phyloP scores from a whole-genome alignment of 1,140 invertebrate genomes.

The Gonioctena quinquepunctata region DNA sequence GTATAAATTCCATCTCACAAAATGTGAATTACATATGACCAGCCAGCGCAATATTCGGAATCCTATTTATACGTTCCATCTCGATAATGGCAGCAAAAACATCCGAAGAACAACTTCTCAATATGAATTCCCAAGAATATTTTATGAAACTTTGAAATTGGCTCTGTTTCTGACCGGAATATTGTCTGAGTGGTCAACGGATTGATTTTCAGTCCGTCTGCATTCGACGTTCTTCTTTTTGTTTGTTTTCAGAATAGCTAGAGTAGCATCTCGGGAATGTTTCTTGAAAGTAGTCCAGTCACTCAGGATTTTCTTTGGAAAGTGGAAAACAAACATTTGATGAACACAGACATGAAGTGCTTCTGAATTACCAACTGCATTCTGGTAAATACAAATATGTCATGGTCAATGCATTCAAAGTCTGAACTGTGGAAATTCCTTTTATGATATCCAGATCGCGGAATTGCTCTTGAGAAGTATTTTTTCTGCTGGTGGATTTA shows the following conservation, averaged over 20 bases:
- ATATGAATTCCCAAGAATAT: constrained; percentile 1
- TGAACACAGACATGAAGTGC: too few species aligned
- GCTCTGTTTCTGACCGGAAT: not conserved
- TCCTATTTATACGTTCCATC: constrained; percentile 3
- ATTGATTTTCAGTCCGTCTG: not conserved
- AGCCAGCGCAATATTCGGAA: constrained; percentile 3
- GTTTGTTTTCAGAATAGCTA: not conserved
- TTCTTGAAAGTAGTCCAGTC: not conserved
- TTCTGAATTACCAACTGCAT: too few species aligned
- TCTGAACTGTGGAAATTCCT: too few species aligned
- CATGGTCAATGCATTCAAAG: too few species aligned
- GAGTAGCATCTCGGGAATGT: not conserved
- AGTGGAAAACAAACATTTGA: too few species aligned
- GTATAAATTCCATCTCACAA: not conserved
- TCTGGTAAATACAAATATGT: too few species aligned
- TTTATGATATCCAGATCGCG: too few species aligned
- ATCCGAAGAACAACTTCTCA: not conserved
- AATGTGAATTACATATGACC: not conserved
- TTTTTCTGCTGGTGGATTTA: too few species aligned
- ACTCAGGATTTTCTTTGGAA: not conserved
- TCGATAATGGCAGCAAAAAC: constrained; percentile 1
- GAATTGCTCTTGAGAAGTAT: too few species aligned
- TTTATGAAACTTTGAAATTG: not conserved
- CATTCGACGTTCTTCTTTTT: not conserved
- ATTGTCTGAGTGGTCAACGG: not conserved